These are phyloP conservation scores for Perdix hodgsoniae DNA, from an alignment of 2,797 vertebrate genomes.

Conservation along the genomic window DNA sequence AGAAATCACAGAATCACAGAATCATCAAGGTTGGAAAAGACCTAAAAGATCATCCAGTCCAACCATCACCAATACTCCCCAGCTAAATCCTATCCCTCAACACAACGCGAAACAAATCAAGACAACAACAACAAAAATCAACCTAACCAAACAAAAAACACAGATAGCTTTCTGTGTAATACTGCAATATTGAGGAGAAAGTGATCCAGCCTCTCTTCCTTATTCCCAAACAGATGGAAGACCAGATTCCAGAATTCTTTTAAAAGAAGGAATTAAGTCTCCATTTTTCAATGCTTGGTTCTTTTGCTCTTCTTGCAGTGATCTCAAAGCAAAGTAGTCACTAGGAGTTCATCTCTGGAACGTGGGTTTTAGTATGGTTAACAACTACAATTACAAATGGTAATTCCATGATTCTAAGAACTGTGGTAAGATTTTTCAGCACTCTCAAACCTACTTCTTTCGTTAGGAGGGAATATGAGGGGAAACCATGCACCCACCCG, in stretches of 20 bases:
- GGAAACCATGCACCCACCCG: background rate
- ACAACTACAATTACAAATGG: background rate
- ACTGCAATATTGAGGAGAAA: background rate
- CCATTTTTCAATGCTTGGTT: background rate
- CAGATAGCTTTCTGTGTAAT: background rate
- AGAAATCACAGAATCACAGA: too few species aligned
- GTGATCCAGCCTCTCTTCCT: background rate
- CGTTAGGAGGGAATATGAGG: background rate
- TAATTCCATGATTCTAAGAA: too few species aligned
- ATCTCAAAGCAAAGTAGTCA: background rate
- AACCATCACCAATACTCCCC: too few species aligned
- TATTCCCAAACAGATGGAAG: background rate
- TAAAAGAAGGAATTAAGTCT: background rate
- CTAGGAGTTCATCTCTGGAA: background rate
- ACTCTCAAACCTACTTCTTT: background rate
- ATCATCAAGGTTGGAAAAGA: too few species aligned
- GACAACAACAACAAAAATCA: too few species aligned
- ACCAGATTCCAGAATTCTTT: background rate
- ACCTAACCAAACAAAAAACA: background rate
- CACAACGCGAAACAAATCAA: too few species aligned
- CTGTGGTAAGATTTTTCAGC: background rate
- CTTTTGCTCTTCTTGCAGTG: background rate
- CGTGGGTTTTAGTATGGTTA: conserved; percentile 10
- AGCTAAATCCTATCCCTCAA: too few species aligned
- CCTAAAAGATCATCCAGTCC: too few species aligned